Percentiles rank a stretch among this genome's conserved stretches.
Evolutionary conservation across 53 echinoderm and acorn worm species (phyloP).

Genomic region (Stichopus horrens): DNA sequence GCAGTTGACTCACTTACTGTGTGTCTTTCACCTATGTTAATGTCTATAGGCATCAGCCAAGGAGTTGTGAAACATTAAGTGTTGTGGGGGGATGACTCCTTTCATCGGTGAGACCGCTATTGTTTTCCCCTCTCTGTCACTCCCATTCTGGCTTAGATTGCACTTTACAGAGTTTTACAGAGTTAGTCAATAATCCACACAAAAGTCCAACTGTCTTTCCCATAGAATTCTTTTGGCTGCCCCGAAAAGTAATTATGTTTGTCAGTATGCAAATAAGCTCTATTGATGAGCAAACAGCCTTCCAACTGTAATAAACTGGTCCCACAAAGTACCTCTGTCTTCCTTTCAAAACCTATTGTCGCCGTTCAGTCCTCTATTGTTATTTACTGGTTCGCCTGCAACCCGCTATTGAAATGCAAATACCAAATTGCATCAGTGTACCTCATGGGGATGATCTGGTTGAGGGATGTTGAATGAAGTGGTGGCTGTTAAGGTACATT

Average conservation of each 20-base stretch:
- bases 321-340: conserved; percentile 19
- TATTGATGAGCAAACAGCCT: conserved; percentile 30
- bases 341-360: conserved; percentile 21
- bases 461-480: conserved; percentile 18
- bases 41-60: not conserved
- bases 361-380: not conserved
- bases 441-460: conserved; percentile 22
- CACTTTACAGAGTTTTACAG: not conserved
- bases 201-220: conserved; percentile 29
- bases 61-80: not conserved
- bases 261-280: conserved; percentile 41
- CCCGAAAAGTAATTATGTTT: conserved; percentile 29
- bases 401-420: conserved; percentile 35
- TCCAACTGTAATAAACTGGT: not conserved
- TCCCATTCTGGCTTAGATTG: not conserved
- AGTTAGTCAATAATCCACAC: not conserved
- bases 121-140: not conserved
- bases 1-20: not conserved
- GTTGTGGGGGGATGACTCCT: not conserved
- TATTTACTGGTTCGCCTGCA: conserved; percentile 17
- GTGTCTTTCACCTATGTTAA: not conserved
- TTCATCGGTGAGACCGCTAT: not conserved
- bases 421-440: conserved; percentile 1
- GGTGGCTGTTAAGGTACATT: conserved; percentile 16
- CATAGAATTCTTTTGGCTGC: not conserved